Evolutionary conservation across 2,888 invertebrate species (phyloP).

Genomic region (Pseudococcus longispinus): DNA sequence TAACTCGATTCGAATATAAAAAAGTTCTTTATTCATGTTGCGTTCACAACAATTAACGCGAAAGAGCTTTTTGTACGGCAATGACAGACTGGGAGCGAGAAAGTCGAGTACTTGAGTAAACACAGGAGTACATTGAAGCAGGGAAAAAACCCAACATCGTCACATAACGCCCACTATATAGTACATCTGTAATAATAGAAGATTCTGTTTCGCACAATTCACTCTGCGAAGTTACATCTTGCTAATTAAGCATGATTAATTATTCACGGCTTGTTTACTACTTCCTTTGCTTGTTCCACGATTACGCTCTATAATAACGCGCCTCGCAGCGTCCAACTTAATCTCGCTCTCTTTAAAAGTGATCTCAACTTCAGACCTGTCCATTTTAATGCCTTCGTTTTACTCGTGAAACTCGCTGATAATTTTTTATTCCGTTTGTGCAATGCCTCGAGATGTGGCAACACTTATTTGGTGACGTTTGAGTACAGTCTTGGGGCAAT

Average conservation of each 20-base stretch:
- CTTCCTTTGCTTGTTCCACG: constrained; percentile 31
- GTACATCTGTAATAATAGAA: constrained; percentile 40
- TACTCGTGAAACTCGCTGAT: not conserved
- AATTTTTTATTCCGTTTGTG: constrained; percentile 29
- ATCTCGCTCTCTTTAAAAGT: constrained; percentile 14
- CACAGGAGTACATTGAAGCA: not conserved
- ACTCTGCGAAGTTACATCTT: constrained; percentile 28
- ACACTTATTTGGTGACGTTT: not conserved
- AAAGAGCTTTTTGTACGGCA: constrained; percentile 31
- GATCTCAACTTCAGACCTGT: constrained; percentile 31
- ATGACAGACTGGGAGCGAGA: not conserved
- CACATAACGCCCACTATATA: constrained; percentile 3
- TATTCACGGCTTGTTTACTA: constrained; percentile 46
- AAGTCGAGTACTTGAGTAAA: not conserved
- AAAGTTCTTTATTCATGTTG: constrained; percentile 24
- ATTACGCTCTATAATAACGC: constrained; percentile 27
- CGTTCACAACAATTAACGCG: constrained; percentile 18
- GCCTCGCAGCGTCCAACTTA: not conserved
- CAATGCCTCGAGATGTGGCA: not conserved
- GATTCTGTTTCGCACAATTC: constrained; percentile 27
- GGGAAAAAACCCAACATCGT: not conserved
- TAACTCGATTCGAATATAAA: constrained; percentile 4
- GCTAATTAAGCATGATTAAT: constrained; percentile 45
- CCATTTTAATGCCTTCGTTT: constrained; percentile 25
- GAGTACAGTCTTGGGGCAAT: constrained; percentile 20